These are phyloP conservation scores for Dicentrarchus labrax DNA, from an alignment of 2,113 vertebrate species.

Conservation along the genomic window DNA sequence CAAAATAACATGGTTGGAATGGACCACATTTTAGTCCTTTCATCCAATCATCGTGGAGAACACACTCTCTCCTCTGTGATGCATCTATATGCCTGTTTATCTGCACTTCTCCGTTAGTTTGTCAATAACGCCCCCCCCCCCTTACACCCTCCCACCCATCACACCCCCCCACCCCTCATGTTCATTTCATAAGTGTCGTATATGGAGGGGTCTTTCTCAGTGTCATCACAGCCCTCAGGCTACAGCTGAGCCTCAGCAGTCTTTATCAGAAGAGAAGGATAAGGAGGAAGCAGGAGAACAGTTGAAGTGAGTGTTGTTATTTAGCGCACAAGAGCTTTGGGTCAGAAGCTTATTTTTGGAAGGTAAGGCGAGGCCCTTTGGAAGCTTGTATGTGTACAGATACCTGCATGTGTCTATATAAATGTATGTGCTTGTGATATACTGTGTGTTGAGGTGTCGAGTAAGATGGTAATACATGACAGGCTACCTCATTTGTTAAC, in stretches of 20 bases:
- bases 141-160: neutral
- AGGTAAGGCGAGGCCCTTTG: neutral
- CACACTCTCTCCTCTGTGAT: slow-evolving; percentile 1
- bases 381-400: neutral
- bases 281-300: slow-evolving; percentile 6
- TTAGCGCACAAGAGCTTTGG: slow-evolving; percentile 25
- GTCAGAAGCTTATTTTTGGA: slow-evolving; percentile 46
- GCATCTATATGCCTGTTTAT: slow-evolving; percentile 42
- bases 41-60: slow-evolving; percentile 34
- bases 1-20: slow-evolving; percentile 18
- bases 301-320: slow-evolving; percentile 27
- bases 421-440: too few species aligned
- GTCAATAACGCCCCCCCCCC: slow-evolving; percentile 47
- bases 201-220: slow-evolving; percentile 37
- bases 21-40: slow-evolving; percentile 29
- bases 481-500: slow-evolving; percentile 47
- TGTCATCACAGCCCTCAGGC: slow-evolving; percentile 61
- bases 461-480: neutral
- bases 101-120: slow-evolving; percentile 39
- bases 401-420: neutral
- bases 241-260: slow-evolving; percentile 38
- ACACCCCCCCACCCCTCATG: slow-evolving; percentile 29
- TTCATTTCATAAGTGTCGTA: slow-evolving; percentile 60
- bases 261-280: slow-evolving; percentile 41
- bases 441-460: neutral